Base-by-base conservation (phyloP, 2,113 vertebrate genomes). In the Cardinalis cardinalis region DNA sequence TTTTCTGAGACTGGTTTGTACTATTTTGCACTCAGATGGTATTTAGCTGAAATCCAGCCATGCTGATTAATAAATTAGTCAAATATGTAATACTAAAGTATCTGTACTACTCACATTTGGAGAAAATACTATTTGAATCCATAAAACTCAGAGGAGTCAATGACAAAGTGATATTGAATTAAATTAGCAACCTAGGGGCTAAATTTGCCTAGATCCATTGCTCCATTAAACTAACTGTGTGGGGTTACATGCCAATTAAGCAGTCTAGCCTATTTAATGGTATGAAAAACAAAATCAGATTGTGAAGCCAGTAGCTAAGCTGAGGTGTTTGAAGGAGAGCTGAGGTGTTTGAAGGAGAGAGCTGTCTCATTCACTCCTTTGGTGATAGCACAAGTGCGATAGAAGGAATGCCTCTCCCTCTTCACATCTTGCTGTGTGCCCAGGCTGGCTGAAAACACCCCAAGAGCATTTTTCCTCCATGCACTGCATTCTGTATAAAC, bases 101-200 rank as follows among this genome's bases (percentile, higher is more conserved):
- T 83, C 36, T 58, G 16, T 43, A 31, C 9, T 21, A 25, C 21
- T 63, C 20, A 40, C 10, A 82, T 81, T 61, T 88, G 38, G 46
- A 92, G 61, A 91, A 74, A 34, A 83, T 90, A 53, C 34, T 78
- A 26, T 61, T 81, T 68, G 68, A 86, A 93, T 58, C 31, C 32
- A 69, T 61, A 78, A 75, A 81, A 48, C 34, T 52, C 58, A 58
- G 69, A 86, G 17, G 32, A 90, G 43, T 49, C 84, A 87, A 78
- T 87, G 70, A 65, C 65, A 77, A 92, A 90, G 46, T 36, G 18
- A 84, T 93, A 94, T 17, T 77, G 79, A 88, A 75, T 58, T 36
- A 84, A 92, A 89, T 84, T 81, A 93, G 63, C 56, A 90, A 88
- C 80, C 38, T 43, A 55, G 65, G 55, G 74, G 34, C 36, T 89